Conservation (phyloP, 1,140 invertebrate species). For the Diachasma alloeum region DNA sequence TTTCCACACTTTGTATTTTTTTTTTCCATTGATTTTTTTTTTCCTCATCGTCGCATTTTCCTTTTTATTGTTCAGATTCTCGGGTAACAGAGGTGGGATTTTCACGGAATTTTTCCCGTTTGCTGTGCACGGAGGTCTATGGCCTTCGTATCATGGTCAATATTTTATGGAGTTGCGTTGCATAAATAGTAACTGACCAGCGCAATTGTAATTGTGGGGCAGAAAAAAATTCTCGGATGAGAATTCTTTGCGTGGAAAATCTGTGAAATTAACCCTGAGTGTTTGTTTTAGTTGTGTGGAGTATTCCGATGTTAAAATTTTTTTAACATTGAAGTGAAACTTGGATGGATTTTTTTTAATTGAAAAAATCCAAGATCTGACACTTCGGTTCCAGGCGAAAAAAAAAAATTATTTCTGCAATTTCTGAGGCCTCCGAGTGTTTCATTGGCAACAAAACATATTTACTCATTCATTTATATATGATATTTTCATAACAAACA, state of each 20-base stretch:
- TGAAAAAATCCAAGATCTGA: too few species aligned
- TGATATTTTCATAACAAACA: too few species aligned
- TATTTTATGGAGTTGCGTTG: background rate
- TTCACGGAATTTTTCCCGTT: conserved; percentile 25
- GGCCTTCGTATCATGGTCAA: conserved; percentile 34
- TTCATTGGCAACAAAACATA: too few species aligned
- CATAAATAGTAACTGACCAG: background rate
- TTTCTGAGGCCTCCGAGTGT: too few species aligned
- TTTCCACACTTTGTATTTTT: background rate
- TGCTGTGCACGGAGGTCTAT: background rate
- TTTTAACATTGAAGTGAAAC: too few species aligned
- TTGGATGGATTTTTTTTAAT: too few species aligned
- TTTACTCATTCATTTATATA: too few species aligned
- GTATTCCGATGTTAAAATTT: too few species aligned
- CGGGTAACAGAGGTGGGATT: conserved; percentile 9
- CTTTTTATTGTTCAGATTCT: background rate
- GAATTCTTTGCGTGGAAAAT: background rate
- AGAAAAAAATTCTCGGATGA: background rate
- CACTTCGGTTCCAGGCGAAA: too few species aligned
- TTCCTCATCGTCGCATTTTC: background rate
- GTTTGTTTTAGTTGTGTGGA: too few species aligned
- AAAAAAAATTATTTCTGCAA: too few species aligned
- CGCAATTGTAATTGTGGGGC: background rate
- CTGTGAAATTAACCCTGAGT: too few species aligned
- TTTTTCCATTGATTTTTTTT: conserved; percentile 9